Conservation (phyloP, 2,113 vertebrate species). For the Dicerorhinus sumatrensis region DNA sequence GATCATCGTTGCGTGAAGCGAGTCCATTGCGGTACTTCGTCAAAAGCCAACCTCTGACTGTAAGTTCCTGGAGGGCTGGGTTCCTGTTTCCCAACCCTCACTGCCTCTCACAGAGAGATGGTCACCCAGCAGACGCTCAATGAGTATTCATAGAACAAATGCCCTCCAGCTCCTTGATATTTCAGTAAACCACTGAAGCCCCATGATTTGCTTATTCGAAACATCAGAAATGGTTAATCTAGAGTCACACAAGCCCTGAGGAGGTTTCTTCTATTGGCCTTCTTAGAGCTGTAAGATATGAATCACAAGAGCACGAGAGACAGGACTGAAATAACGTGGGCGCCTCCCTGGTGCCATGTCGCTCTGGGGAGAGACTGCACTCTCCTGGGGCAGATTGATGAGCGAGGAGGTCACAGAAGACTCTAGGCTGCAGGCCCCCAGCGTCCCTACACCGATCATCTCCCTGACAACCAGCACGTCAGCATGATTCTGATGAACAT, state of each 20-base stretch:
- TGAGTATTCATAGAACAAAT: neutral
- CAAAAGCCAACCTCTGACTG: neutral
- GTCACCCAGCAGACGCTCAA: neutral
- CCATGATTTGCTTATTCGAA: neutral
- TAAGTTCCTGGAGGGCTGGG: neutral
- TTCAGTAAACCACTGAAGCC: neutral
- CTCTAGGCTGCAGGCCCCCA: neutral
- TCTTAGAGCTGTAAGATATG: neutral
- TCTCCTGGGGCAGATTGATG: neutral
- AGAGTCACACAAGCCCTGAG: neutral
- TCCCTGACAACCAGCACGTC: conserved; percentile 35
- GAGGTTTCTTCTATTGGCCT: neutral
- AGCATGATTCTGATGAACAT: neutral
- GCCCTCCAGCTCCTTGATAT: neutral
- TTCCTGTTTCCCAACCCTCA: neutral
- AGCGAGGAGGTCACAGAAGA: conserved; percentile 1
- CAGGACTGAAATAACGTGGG: neutral
- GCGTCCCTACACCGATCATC: neutral
- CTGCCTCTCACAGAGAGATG: neutral
- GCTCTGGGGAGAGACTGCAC: neutral
- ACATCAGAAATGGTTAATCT: conserved; percentile 18
- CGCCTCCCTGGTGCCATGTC: neutral
- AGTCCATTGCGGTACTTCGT: neutral
- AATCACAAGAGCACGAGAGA: neutral
- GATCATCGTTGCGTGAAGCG: neutral